Evolutionary conservation across 2,888 invertebrate genomes (phyloP), one percentile per base, ranked within the genome.

Genomic region (Bursaphelenchus okinawaensis): DNA sequence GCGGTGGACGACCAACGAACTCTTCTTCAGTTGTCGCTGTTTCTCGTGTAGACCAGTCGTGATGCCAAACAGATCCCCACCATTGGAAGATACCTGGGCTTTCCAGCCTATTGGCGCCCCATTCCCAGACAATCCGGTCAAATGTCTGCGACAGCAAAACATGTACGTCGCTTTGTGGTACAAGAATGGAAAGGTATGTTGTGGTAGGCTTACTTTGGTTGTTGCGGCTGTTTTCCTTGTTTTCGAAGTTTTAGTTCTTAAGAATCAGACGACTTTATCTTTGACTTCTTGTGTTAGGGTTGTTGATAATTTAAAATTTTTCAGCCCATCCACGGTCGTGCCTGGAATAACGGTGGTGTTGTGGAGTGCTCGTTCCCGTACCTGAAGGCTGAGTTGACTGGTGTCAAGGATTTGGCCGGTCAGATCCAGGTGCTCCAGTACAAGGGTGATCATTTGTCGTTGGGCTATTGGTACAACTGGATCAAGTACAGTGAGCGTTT

Each of bases 341-440:
- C 68, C 40, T 70, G 68, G 72, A 73, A 71, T 67, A 67, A 71
- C 57, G 69, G 63, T 50, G 71, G 71, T 20, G 72, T 73, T 28
- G 70, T 71, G 56, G 69, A 68, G 69, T 54, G 61, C 68, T 73
- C 73, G 23, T 77, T 77, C 71, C 62, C 68, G 19, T 67, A 67
- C 50, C 71, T 67, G 19, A 71, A 72, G 51, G 70, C 67, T 40
- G 78, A 78, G 63, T 65, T 78, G 50, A 71, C 70, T 26, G 72
- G 68, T 12, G 64, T 58, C 31, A 59, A 68, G 57, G 76, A 78
- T 64, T 67, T 78, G 50, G 76, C 72, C 60, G 78, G 78, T 55
- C 72, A 77, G 64, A 79, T 79, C 55, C 79, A 79, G 65, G 75
- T 79, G 26, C 72, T 79, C 16, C 77, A 77, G 60, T 79, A 79